Conservation (phyloP, 2,888 invertebrate species). For the Lepidocyrtoides sp. region DNA sequence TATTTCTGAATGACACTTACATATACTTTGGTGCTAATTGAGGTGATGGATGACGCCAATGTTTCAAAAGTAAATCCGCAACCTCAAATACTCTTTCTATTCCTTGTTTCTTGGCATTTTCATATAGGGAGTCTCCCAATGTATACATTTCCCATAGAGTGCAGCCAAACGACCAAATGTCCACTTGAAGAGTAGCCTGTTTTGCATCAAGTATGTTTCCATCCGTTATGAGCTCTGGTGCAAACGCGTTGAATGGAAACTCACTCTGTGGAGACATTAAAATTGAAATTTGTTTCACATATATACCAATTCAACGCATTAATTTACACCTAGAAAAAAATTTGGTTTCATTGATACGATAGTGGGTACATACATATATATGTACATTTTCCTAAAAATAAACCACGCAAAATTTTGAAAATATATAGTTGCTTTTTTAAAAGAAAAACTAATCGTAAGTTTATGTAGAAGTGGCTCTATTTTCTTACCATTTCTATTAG, state of each 20-base stretch:
- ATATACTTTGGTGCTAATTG: too few relatives aligned
- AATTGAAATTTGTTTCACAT: too few relatives aligned
- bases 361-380: too few relatives aligned
- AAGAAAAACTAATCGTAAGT: too few relatives aligned
- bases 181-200: neutral
- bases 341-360: too few relatives aligned
- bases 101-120: neutral
- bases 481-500: neutral
- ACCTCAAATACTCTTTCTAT: neutral
- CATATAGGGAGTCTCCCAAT: neutral
- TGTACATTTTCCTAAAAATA: too few relatives aligned
- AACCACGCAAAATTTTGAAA: neutral
- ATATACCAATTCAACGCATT: too few relatives aligned
- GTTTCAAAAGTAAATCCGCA: neutral
- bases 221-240: neutral
- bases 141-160: neutral
- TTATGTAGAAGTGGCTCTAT: neutral
- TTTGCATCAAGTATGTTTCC: neutral
- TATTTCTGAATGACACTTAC: too few relatives aligned
- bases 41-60: too few relatives aligned
- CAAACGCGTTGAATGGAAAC: constrained; percentile 45
- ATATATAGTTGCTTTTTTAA: too few relatives aligned
- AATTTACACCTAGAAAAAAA: too few relatives aligned
- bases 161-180: neutral
- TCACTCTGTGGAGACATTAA: neutral